phyloP scores from a whole-genome alignment of 2,797 vertebrate genomes.

The Danio aesculapii region DNA sequence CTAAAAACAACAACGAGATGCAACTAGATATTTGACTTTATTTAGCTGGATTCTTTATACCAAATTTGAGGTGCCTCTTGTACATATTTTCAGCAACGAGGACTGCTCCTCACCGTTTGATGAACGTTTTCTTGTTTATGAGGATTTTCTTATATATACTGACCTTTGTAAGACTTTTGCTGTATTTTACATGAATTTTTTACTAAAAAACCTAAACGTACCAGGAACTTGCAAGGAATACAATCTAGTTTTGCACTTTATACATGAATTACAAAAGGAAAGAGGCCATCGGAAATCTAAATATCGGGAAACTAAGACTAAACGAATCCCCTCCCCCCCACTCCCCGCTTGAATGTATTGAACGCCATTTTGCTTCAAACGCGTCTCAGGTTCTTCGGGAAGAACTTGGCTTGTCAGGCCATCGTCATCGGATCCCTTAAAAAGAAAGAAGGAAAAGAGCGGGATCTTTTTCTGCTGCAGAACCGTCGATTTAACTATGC shows the following conservation, averaged over 20 bases:
- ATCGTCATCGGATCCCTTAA: slow-evolving; percentile 43
- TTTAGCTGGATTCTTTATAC: slow-evolving; percentile 78
- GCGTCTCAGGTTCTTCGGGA: slow-evolving; percentile 71
- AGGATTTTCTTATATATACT: slow-evolving; percentile 74
- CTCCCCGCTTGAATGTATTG: slow-evolving; percentile 71
- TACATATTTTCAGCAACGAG: slow-evolving; percentile 79
- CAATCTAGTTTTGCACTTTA: slow-evolving; percentile 88
- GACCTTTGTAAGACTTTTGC: slow-evolving; percentile 76
- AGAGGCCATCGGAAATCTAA: slow-evolving; percentile 71
- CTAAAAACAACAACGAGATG: slow-evolving; percentile 53
- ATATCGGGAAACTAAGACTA: slow-evolving; percentile 21
- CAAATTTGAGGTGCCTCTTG: slow-evolving; percentile 84
- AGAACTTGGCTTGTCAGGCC: slow-evolving; percentile 67
- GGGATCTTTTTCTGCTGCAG: slow-evolving; percentile 59
- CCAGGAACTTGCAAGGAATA: slow-evolving; percentile 85
- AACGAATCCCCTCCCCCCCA: slow-evolving; percentile 14
- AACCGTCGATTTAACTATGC: slow-evolving; percentile 73
- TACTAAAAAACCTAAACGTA: slow-evolving; percentile 75
- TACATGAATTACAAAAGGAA: slow-evolving; percentile 72
- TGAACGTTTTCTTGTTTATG: slow-evolving; percentile 76
- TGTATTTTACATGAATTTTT: slow-evolving; percentile 82
- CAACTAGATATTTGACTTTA: slow-evolving; percentile 59
- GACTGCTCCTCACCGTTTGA: slow-evolving; percentile 73
- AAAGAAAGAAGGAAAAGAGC: slow-evolving; percentile 48
- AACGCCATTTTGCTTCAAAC: slow-evolving; percentile 56